Evolutionary conservation across 2,797 vertebrate genomes (phyloP), one percentile per base, ranked within the genome.

Genomic region (Spheniscus humboldti): DNA sequence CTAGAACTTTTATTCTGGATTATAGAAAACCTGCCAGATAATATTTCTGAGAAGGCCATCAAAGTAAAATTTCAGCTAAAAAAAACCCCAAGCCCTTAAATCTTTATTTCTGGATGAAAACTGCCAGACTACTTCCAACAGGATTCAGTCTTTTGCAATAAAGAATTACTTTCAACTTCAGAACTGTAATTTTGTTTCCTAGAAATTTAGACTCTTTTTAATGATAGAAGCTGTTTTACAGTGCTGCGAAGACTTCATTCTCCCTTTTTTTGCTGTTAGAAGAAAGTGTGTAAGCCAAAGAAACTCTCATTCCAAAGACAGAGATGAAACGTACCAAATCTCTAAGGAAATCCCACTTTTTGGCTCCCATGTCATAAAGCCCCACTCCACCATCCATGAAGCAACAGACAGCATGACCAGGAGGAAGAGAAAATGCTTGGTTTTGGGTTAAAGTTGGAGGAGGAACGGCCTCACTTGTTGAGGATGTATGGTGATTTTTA

Each of bases 311-410:
- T 74, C 14, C 24, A 77, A 91, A 95, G 28, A 72, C n/a, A 60
- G 45, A 90, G 25, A 78, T 45, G 8, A 94, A 76, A 95, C 98
- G 5, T 98, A 99, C 99, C 99, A 99, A 73, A 97, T 99, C 99
- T 94, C 99, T 97, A 27, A 99, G 98, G 94, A 99, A 99, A 98
- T 99, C 99, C 99, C 99, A 99, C 92, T 99, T 99, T 96, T 98
- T 99, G 93, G 99, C 98, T 56, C 99, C 99, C 98, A 99, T 99
- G 96, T 99, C 98, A 56, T 99, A 99, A 59, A 99, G 99, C 9
- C 99, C 99, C 43, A 99, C 99, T n/a, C 99, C 99, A 63, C 99
- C 99, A 73, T 99, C 99, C 98, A 99, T 98, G 96, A 99, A 99
- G 96, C 99, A 99, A 97, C 99, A 99, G 71, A 99, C 99, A 0